phyloP scores from a whole-genome alignment of 2,888 invertebrate genomes.

The Synergus japonicus region DNA sequence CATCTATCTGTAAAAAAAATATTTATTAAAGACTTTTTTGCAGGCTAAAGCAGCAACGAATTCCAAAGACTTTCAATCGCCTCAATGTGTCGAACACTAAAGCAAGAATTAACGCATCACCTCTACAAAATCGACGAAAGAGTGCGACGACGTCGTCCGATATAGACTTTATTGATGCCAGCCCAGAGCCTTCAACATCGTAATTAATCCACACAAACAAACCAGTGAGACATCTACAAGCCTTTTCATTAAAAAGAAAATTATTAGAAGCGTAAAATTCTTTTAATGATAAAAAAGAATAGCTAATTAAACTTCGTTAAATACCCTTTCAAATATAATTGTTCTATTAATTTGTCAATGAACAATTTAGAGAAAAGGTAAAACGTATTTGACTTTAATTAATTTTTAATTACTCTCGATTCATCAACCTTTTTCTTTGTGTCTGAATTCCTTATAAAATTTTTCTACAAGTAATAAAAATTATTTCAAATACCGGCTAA shows the following conservation, averaged over 20 bases:
- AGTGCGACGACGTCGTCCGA: conserved; percentile 58
- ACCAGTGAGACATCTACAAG: background rate
- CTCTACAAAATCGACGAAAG: conserved; percentile 59
- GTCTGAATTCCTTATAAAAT: too few species aligned
- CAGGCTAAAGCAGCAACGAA: conserved; percentile 50
- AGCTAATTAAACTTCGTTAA: too few species aligned
- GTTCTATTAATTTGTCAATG: too few species aligned
- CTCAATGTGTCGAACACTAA: conserved; percentile 73
- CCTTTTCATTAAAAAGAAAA: background rate
- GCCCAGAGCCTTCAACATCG: conserved; percentile 72
- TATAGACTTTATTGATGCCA: conserved; percentile 73
- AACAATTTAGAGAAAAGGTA: too few species aligned
- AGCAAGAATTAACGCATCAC: conserved; percentile 70
- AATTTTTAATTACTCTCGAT: too few species aligned
- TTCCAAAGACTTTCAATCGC: conserved; percentile 58
- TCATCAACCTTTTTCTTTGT: too few species aligned
- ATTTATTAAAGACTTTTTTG: background rate
- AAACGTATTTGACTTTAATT: too few species aligned
- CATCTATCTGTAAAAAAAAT: too few species aligned
- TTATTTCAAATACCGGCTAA: too few species aligned
- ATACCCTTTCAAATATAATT: too few species aligned
- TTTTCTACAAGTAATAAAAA: too few species aligned
- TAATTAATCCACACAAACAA: conserved; percentile 54
- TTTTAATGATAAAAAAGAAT: too few species aligned
- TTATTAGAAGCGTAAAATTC: background rate